Evolutionary conservation across 2,797 vertebrate species (phyloP).

Genomic region (Otolemur crassicaudatus): DNA sequence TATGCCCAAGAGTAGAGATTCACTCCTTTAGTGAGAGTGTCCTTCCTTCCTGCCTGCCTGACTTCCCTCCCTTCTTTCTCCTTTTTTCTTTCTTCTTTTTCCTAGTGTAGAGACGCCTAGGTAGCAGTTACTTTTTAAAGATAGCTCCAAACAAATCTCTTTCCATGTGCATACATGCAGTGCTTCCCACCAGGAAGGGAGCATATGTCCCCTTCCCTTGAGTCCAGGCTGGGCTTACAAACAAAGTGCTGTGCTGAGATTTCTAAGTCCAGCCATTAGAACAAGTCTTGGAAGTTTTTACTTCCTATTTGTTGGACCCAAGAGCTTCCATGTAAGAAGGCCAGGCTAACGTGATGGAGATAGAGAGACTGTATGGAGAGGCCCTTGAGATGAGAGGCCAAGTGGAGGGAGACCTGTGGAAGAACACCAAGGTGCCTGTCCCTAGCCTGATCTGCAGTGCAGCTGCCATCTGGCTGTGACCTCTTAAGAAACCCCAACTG

Average conservation of each 20-base stretch:
- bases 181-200: background rate
- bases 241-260: background rate
- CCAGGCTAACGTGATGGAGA: background rate
- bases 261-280: background rate
- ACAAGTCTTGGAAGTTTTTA: background rate
- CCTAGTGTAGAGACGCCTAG: background rate
- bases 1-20: background rate
- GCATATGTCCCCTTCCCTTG: background rate
- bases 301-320: background rate
- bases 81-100: background rate
- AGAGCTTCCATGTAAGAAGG: background rate
- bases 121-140: constrained; percentile 6
- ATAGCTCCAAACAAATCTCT: background rate
- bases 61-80: rapidly evolving
- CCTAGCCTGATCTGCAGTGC: background rate
- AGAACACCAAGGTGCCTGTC: background rate
- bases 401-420: background rate
- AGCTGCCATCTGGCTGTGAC: background rate
- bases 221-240: background rate
- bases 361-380: background rate
- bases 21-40: background rate
- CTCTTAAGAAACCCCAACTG: background rate
- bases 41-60: background rate
- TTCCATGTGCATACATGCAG: background rate
- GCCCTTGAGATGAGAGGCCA: background rate